Percentiles rank a stretch among this genome's conserved stretches.
Conservation (phyloP, 2,888 invertebrate genomes). For the Anagyrus pseudococci region DNA sequence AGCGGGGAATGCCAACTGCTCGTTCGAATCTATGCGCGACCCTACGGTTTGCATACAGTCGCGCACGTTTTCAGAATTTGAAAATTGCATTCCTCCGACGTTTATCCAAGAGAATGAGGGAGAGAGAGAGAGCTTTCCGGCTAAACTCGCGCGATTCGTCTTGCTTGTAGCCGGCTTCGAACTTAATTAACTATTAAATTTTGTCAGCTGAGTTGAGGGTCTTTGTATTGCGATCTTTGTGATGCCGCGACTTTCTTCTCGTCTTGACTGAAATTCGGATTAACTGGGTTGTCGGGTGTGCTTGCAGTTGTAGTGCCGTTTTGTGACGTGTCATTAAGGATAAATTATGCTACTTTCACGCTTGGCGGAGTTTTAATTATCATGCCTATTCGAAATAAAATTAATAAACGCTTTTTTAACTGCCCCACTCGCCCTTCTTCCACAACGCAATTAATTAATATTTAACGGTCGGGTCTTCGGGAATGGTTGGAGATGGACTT, state of each 20-base stretch:
- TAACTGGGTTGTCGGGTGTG: background rate
- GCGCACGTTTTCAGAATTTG: constrained; percentile 49
- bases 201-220: background rate
- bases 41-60: constrained; percentile 29
- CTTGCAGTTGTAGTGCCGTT: background rate
- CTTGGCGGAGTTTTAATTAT: too few species aligned
- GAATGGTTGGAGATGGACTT: too few species aligned
- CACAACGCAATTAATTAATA: too few species aligned
- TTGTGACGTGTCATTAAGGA: too few species aligned
- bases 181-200: constrained; percentile 35
- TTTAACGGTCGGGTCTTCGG: too few species aligned
- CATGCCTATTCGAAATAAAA: too few species aligned
- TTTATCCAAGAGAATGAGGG: background rate
- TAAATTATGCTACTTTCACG: too few species aligned
- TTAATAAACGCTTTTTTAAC: too few species aligned
- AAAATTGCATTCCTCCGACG: constrained; percentile 55
- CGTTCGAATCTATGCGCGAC: constrained; percentile 54
- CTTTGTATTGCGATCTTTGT: background rate
- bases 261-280: too few species aligned
- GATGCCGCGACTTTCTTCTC: background rate
- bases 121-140: too few species aligned
- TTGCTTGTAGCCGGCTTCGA: too few species aligned
- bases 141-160: constrained; percentile 9
- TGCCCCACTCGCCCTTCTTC: too few species aligned
- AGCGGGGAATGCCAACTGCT: constrained; percentile 50